Base-by-base conservation (phyloP, 2,888 invertebrate species). In the Dromius quadrimaculatus region DNA sequence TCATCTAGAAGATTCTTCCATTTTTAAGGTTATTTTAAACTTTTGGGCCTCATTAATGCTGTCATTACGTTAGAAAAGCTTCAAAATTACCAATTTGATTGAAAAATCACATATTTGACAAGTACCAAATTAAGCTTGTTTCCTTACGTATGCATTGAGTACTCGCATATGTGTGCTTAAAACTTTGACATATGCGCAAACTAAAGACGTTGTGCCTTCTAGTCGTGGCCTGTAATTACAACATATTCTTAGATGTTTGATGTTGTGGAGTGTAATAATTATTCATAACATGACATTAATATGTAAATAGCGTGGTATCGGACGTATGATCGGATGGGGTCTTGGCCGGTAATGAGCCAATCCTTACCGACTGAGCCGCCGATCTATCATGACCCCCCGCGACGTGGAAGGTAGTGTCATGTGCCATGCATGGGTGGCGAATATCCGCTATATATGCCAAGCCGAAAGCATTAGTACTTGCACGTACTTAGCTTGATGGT, bases 271-370 rank as follows among this genome's bases (percentile, higher is more conserved):
- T 32, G 22, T 63, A 38, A 70, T 74, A 74, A 74, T 74, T 71
- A 73, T 73, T 64, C 59, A 71, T 59, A 71, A 74, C 64, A 72
- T 71, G 72, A 57, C 72, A 73, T 73, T 73, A 73, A 75, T 73
- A 72, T 73, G 73, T 66, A 72, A 73, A 71, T 65, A 65, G 6
- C n/a, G 13, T 54, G 13, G 36, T 65, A 65, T 65, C 65, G 54
- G 65, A 50, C 65, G 28, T 54, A n/a, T 50, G 54, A 65, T 65
- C 65, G 54, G 34, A 65, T 50, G 43, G 45, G 50, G 32, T 28
- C 62, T 62, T 47, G 34, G 19, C 36, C 50, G 64, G 64, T 64
- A 64, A 64, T 64, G 45, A 50, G 38, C 19, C 65, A 50, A 38
- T 50, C 65, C 45, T 65, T 65, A 65, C 34, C 65, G 50, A 36